Conservation (phyloP, 2,797 vertebrate species). For the Pteropus rufus region DNA sequence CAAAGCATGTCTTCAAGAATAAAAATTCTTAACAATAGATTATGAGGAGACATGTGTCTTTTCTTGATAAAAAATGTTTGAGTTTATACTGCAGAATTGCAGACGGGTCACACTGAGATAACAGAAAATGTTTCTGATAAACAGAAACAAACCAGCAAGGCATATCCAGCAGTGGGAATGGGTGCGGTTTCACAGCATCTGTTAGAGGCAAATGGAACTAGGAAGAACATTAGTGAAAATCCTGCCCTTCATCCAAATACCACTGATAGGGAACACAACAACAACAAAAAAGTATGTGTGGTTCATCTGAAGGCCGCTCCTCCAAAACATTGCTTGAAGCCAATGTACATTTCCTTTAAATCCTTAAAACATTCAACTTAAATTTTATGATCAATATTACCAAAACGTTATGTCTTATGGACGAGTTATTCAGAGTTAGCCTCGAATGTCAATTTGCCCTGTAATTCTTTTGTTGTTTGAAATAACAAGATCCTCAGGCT, state of each 20-base stretch:
- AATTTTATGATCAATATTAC: slow-evolving; percentile 39
- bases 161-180: neutral
- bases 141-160: slow-evolving; percentile 53
- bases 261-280: slow-evolving; percentile 19
- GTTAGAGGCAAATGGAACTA: slow-evolving; percentile 42
- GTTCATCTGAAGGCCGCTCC: neutral
- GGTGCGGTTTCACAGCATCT: slow-evolving; percentile 39
- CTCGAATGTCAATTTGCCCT: neutral
- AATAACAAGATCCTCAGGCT: neutral
- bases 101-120: slow-evolving; percentile 55
- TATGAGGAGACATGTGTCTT: neutral
- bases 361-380: slow-evolving; percentile 35
- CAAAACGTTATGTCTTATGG: neutral
- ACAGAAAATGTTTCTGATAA: slow-evolving; percentile 50
- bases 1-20: neutral
- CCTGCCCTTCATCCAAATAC: slow-evolving; percentile 4
- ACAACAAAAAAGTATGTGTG: neutral
- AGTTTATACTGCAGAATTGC: slow-evolving; percentile 29
- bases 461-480: neutral
- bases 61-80: slow-evolving; percentile 32
- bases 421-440: neutral
- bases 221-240: slow-evolving; percentile 23
- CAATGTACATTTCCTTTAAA: slow-evolving; percentile 12
- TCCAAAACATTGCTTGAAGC: neutral
- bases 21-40: neutral